phyloP scores from a whole-genome alignment of 2,113 vertebrate species.

The Tragulus kanchil region DNA sequence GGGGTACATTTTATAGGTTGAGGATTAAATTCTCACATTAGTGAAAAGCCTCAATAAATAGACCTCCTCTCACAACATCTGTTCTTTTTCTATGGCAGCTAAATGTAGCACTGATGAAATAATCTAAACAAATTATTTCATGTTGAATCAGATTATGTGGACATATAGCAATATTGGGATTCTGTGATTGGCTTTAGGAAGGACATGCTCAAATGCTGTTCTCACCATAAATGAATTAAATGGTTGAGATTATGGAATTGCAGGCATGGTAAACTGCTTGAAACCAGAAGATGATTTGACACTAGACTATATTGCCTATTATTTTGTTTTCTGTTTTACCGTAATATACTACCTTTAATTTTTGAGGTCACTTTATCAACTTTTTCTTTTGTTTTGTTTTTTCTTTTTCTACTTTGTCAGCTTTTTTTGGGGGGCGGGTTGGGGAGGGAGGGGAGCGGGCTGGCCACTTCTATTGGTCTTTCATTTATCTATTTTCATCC shows the following conservation, averaged over 20 bases:
- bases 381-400: not conserved
- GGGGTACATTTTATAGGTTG: slow-evolving; percentile 8
- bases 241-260: not conserved
- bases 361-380: not conserved
- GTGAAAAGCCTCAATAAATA: slow-evolving; percentile 38
- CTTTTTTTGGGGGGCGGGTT: too few species aligned
- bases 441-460: too few species aligned
- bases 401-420: too few species aligned
- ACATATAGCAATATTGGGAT: not conserved
- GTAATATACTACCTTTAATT: not conserved
- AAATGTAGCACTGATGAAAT: slow-evolving; percentile 18
- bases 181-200: slow-evolving; percentile 34
- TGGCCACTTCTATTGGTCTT: too few species aligned
- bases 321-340: slow-evolving; percentile 15
- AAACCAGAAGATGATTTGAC: not conserved
- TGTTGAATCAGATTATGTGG: slow-evolving; percentile 13
- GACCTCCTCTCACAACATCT: not conserved
- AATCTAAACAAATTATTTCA: slow-evolving; percentile 28
- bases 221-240: slow-evolving; percentile 39
- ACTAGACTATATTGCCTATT: not conserved
- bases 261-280: not conserved
- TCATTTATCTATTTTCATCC: too few species aligned
- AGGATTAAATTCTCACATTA: slow-evolving; percentile 53
- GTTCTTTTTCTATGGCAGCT: slow-evolving; percentile 40
- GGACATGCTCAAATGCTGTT: slow-evolving; percentile 31